Conservation (phyloP, 1,140 invertebrate species). For the Bombus ignitus region DNA sequence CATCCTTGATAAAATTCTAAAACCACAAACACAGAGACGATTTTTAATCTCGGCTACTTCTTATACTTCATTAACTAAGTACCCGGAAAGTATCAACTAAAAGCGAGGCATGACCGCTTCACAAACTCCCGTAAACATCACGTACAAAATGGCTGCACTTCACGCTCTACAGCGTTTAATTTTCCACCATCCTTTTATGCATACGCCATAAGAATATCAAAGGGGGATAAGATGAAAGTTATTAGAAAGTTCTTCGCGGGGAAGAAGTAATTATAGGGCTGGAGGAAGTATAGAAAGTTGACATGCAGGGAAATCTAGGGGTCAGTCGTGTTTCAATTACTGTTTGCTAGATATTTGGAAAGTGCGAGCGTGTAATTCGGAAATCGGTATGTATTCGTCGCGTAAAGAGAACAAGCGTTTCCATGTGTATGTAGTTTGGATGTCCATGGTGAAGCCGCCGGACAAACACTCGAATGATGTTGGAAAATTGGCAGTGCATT, state of each 20-base stretch:
- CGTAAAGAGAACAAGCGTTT: background rate
- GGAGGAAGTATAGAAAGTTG: background rate
- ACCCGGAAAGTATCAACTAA: background rate
- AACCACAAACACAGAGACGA: background rate
- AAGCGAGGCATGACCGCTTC: background rate
- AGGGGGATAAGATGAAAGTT: background rate
- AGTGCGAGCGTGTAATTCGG: conserved; percentile 8
- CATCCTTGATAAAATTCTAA: background rate
- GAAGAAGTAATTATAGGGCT: background rate
- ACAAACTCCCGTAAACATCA: background rate
- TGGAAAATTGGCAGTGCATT: conserved; percentile 36
- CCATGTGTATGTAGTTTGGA: background rate
- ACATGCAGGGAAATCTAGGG: background rate
- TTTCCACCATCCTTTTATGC: conserved; percentile 5
- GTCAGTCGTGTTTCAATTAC: background rate
- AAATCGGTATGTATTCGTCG: background rate
- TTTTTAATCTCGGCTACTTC: background rate
- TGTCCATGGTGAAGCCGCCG: background rate
- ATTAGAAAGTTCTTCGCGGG: conserved; percentile 1
- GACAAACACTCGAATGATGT: conserved; percentile 33
- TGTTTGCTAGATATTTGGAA: conserved; percentile 15
- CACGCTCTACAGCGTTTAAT: background rate
- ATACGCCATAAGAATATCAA: background rate
- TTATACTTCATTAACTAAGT: background rate
- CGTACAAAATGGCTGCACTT: background rate